Evolutionary conservation across 2,797 vertebrate genomes (phyloP), one percentile per base, ranked within the genome.

Genomic region (Platyrinchus mystaceus): DNA sequence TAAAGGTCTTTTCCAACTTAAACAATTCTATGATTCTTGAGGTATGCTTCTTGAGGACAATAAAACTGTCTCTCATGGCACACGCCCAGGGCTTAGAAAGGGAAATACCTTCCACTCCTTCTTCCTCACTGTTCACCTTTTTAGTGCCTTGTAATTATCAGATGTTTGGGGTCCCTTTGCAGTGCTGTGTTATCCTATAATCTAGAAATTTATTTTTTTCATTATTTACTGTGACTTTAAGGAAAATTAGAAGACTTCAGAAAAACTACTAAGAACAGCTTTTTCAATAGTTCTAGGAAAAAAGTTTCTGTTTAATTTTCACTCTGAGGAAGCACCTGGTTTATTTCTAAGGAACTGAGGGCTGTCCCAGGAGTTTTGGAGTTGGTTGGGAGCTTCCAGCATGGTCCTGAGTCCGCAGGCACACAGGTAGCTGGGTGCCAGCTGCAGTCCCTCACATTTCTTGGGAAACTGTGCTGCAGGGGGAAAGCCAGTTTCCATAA

Each of bases 351-450:
- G 55, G n/a, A 37, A 12, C n/a, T 56, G 41, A 79, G 71, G 59
- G 30, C 43, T 52, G 39, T 59, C 28, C 28, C 30, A 53, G 70
- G 34, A 81, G 21, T 30, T 0, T 0, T 7, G 16, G 50, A 12
- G 50, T 9, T 4, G 4, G 43, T 20, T 4, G 1, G 17, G 26
- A 58, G 6, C 8, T 78, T 70, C 34, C 62, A 58, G 27, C 14
- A 3, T 0, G 0, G 27, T 62, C 34, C 36, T 22, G 34, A 60
- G 7, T 12, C 58, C 32, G 7, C 21, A 47, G 64, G 59, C 46
- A 36, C 13, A 15, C 7, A 14, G 46, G 53, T 55, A 68, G n/a
- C 41, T 56, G 26, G 21, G 9, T 49, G 21, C 15, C 1, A 43
- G 56, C 62, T 75, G 58, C 5, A 10, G 17, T 2, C 47, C 28